Evolutionary conservation across 2,888 invertebrate species (phyloP), one percentile per base, ranked within the genome.

Genomic region (Choreutis nemorana): DNA sequence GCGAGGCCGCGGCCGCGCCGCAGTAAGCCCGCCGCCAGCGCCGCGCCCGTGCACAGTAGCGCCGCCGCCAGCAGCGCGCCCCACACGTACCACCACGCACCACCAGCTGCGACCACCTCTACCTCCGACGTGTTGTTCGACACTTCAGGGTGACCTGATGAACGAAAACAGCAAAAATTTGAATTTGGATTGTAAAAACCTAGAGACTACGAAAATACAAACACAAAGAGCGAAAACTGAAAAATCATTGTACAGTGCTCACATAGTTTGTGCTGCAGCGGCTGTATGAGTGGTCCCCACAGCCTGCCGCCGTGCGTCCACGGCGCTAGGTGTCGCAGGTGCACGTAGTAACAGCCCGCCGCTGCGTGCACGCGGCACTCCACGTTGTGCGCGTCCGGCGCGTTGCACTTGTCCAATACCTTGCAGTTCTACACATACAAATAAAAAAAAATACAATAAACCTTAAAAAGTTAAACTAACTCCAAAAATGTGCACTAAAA

Each of bases 261-360:
- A 6, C 18, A 18, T 18, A 18, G 42, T 37, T 54, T n/a, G n/a
- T 54, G 4, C 21, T 2, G 8, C 28, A 31, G 2, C 14, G n/a
- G 1, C 31, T 16, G 21, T 11, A 12, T 6, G 24, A 31, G 7
- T 39, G 35, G 1, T 20, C 3, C 10, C 7, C 1, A 35, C 46
- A 41, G 11, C 31, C 1, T 5, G 25, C 45, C 45, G 10, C 31
- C n/a, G 13, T 14, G 28, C 13, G 23, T 26, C 68, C 67, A 68
- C 9, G 55, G 47, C n/a, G 57, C 58, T n/a, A 8, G 10, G 33
- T 55, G 49, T 14, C 1, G 3, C 25, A 65, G 33, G 14, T n/a
- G 9, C 16, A 50, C 36, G 9, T 11, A 23, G 47, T 55, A 55
- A 34, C 42, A 38, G 24, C 40, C 52, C 14, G 23, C 26, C 6